Conservation (phyloP, 2,888 invertebrate species). For the Coenonympha arcania region DNA sequence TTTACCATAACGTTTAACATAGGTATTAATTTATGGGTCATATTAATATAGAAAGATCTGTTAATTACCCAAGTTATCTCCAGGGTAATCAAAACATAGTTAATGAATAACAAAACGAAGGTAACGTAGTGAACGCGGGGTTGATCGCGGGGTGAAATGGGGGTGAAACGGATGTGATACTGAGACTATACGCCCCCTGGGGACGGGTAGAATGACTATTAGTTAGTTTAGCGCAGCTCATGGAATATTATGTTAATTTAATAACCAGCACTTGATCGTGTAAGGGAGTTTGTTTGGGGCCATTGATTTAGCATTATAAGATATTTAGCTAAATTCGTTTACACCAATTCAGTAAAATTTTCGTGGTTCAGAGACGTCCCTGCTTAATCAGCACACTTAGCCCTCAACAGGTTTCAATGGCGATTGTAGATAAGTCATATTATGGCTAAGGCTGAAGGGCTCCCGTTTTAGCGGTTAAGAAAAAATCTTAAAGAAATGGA, state of each 20-base stretch:
- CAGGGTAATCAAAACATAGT: constrained; percentile 9
- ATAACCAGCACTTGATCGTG: neutral
- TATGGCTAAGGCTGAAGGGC: too few relatives aligned
- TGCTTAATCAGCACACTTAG: too few relatives aligned
- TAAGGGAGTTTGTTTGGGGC: neutral
- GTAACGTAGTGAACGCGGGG: constrained; percentile 3
- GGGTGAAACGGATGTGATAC: constrained; percentile 1
- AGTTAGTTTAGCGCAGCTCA: constrained; percentile 12
- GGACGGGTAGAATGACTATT: constrained; percentile 19
- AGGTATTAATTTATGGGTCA: neutral
- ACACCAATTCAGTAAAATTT: too few relatives aligned
- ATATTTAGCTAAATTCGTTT: too few relatives aligned
- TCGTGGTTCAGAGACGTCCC: too few relatives aligned
- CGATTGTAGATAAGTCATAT: too few relatives aligned
- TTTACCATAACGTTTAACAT: neutral
- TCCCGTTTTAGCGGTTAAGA: too few relatives aligned
- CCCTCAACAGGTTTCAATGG: too few relatives aligned
- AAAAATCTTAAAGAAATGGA: too few relatives aligned
- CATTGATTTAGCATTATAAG: neutral
- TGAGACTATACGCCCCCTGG: constrained; percentile 17
- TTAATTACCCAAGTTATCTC: neutral
- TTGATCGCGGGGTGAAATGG: neutral
- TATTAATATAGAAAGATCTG: neutral
- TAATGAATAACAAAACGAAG: constrained; percentile 19
- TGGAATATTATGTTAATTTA: constrained; percentile 4